Base-by-base conservation (phyloP, 1,140 invertebrate genomes). In the Diachasmimorpha longicaudata region DNA sequence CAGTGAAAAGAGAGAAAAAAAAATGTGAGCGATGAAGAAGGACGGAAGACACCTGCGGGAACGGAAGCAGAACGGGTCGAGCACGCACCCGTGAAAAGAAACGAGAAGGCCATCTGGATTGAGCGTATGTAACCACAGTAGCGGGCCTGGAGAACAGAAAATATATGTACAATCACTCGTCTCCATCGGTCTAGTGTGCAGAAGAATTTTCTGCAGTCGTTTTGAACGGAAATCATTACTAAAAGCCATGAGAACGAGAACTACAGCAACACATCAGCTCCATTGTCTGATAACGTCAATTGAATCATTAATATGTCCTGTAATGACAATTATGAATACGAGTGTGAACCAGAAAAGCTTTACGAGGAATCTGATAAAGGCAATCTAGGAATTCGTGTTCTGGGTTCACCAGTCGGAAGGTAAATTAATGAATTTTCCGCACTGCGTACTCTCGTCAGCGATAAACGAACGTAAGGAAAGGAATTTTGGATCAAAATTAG, bases 161-260 rank as follows among this genome's bases (percentile, higher is more conserved):
- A 63, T 63, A 21, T 58, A 63, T 25, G 58, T 63, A 63, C 58
- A 73, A 71, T 73, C 71, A 73, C 52, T 73, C 36, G 71, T 42
- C 16, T 44, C 52, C 52, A 73, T 73, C 71, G 66, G 58, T 63
- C 23, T 63, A 63, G 58, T 63, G 58, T 19, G 58, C 58, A 23
- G 31, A 23, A 63, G 19, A 58, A 58, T 58, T 14, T 39, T 39
- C 31, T n/a, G 31, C 39, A 16, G 44, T 39, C 2, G 21, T 70
- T 70, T 58, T 13, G 25, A 75, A 75, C 77, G 77, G 77, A 78
- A 78, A 78, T 78, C 68, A 78, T 78, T 78, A 78, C 77, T 46
- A 42, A 52, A 63, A 39, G 63, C 58, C 48, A 72, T 36, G 63
- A 74, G 70, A 72, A 77, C 55, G 46, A 63, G 55, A n/a, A 73